A percentile compares a stretch with the other conserved stretches of the same genome.
Evolutionary conservation across 2,113 vertebrate species (phyloP).

Genomic region (Eudyptes chrysolophus): DNA sequence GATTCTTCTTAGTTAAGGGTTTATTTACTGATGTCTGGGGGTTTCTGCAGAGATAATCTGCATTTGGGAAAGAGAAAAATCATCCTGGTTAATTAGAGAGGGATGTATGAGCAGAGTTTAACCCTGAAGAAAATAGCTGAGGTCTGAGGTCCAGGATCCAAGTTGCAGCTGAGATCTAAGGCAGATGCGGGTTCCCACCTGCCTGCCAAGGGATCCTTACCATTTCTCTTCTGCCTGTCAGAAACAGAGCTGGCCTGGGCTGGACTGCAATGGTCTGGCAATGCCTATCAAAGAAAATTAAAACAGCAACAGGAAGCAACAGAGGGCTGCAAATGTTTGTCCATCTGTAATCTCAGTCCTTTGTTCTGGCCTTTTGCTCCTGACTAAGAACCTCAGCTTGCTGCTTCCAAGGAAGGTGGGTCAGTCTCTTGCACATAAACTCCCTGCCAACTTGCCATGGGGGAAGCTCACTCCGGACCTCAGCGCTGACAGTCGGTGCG

Average conservation of each 20-base stretch:
- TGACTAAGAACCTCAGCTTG: not conserved
- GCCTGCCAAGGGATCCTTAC: not conserved
- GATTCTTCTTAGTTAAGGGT: not conserved
- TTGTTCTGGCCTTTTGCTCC: conserved; percentile 37
- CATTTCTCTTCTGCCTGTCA: not conserved
- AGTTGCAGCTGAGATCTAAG: not conserved
- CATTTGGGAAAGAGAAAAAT: not conserved
- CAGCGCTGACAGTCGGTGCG: fast-evolving
- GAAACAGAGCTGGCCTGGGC: not conserved
- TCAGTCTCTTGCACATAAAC: not conserved
- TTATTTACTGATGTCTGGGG: not conserved
- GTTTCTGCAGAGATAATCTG: not conserved
- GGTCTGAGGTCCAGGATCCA: not conserved
- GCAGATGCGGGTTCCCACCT: not conserved
- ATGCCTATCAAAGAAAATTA: not conserved
- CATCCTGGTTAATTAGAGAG: not conserved
- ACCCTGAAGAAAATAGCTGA: not conserved
- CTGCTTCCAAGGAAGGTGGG: not conserved
- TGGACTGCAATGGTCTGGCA: not conserved
- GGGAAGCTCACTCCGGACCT: not conserved
- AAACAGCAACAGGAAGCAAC: not conserved
- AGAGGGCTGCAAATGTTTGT: not conserved
- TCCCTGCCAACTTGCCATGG: not conserved
- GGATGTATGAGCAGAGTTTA: not conserved
- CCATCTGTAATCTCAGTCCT: conserved; percentile 1